Conservation (phyloP, 2,797 vertebrate species). For the Melanotaenia boesemani region DNA sequence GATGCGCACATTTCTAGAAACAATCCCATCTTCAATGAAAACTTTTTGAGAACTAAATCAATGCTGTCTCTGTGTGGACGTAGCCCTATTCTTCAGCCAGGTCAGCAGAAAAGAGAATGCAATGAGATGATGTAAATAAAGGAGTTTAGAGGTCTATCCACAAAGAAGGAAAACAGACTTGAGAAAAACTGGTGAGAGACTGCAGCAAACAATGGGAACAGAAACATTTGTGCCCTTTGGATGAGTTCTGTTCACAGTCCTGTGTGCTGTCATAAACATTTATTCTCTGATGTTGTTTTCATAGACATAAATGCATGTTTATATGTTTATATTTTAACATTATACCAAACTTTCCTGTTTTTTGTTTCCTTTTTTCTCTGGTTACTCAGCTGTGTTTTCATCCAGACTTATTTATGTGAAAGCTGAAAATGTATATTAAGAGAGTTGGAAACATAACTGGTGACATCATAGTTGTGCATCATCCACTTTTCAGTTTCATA, state of each 20-base stretch:
- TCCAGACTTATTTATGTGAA: background rate
- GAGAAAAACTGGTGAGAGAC: background rate
- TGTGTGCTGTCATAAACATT: background rate
- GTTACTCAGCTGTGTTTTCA: background rate
- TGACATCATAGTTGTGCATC: conserved; percentile 4
- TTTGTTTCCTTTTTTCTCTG: background rate
- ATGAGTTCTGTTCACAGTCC: background rate
- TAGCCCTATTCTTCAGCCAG: too few species aligned
- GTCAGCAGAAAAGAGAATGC: too few species aligned
- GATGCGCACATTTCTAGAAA: too few species aligned
- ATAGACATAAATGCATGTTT: background rate
- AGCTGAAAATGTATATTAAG: too few species aligned
- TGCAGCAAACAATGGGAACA: too few species aligned
- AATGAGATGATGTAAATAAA: too few species aligned
- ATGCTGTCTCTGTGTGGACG: too few species aligned
- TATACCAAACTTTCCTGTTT: background rate
- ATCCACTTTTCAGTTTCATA: conserved; percentile 17
- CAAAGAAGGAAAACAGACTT: background rate
- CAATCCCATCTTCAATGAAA: too few species aligned
- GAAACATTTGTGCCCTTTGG: background rate
- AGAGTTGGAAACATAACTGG: background rate
- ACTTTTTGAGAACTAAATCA: too few species aligned
- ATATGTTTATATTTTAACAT: background rate
- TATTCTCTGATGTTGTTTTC: background rate
- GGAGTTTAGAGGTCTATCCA: too few species aligned